Percentiles rank a stretch among this genome's conserved stretches.
Conservation (phyloP, 2,888 invertebrate genomes). For the Cremastinae sp. region DNA sequence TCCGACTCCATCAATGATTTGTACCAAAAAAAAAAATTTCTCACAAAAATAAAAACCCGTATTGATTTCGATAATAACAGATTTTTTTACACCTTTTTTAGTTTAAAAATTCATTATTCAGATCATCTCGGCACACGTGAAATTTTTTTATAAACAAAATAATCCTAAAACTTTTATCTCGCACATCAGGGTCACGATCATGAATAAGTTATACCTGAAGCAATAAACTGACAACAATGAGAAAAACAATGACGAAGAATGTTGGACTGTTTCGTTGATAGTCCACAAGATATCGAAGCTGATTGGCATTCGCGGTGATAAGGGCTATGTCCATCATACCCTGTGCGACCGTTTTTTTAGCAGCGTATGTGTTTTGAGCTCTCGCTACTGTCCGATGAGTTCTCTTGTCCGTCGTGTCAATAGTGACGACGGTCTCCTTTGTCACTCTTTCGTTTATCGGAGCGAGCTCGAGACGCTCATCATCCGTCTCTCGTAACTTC, state of each 20-base stretch:
- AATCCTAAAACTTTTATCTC: background rate
- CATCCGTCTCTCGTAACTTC: background rate
- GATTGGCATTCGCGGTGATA: constrained; percentile 87
- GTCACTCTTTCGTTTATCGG: constrained; percentile 52
- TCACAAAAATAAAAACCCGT: no score
- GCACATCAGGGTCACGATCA: no score
- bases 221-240: constrained; percentile 83
- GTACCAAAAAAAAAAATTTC: no score
- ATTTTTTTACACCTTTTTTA: no score
- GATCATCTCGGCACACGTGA: no score
- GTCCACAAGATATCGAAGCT: constrained; percentile 84
- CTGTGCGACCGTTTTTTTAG: constrained; percentile 84
- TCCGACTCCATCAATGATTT: no score
- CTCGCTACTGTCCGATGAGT: constrained; percentile 48
- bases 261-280: constrained; percentile 83
- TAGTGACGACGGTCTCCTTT: constrained; percentile 58
- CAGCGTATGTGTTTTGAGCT: constrained; percentile 80
- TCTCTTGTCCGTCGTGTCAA: constrained; percentile 69
- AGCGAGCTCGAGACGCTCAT: constrained; percentile 4
- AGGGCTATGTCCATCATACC: constrained; percentile 88
- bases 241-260: constrained; percentile 82
- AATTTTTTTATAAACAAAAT: no score
- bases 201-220: constrained; percentile 86
- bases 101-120: no score
- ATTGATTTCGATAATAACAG: no score